Evolutionary conservation across 2,888 invertebrate species (phyloP), one percentile per base, ranked within the genome.

Genomic region (Noctua janthe): DNA sequence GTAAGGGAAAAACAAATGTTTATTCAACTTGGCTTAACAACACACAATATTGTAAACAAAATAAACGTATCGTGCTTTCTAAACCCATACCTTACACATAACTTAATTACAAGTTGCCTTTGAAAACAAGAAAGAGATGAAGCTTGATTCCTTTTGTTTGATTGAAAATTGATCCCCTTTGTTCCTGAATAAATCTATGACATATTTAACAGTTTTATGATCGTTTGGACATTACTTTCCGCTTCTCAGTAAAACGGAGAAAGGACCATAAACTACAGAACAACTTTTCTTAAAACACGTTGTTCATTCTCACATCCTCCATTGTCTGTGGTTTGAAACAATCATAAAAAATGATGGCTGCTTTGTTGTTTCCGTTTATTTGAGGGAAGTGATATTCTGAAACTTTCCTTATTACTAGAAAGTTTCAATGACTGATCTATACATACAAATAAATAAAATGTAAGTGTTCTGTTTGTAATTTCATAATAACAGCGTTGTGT

Each of bases 291-390:
- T 35, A 69, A 72, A 66, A 56, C 43, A 74, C 56, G 43, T 81
- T n/a, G 47, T 72, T 81, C 70, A 43, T 70, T 43, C 39, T 67
- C 70, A 54, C 43, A 67, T 49, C 39, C 43, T 35, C 7, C 62
- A 78, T 74, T 80, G 80, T 85, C 66, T 82, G 78, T 76, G 78
- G 82, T 76, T 73, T n/a, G 51, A 71, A 70, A 77, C 70, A 39
- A 29, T 74, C 77, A 71, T 82, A 66, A 75, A 76, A 78, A 20
- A 54, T 56, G 51, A 75, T 75, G 49, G 15, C 47, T 74, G 1
- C 51, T 74, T 83, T 76, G 76, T 75, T 59, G 39, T 70, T 62
- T 39, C 56, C 70, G 62, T 73, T 51, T 67, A n/a, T 72, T 64
- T 13, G 39, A 69, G 39, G 39, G 39, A 11, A 71, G 47, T 39